Conservation (phyloP, 2,888 invertebrate genomes). For the Napeogenes inachia region DNA sequence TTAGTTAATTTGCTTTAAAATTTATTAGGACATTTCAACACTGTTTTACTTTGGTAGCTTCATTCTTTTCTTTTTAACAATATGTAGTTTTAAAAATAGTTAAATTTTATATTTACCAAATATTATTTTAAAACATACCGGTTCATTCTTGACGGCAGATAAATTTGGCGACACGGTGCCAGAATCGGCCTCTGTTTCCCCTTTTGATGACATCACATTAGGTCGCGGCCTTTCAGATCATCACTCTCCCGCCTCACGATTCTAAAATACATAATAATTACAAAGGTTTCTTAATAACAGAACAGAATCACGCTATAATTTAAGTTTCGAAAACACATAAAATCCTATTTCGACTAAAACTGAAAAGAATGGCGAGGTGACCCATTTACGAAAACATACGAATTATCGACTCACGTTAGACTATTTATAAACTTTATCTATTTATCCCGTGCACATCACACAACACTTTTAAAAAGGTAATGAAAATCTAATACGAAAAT, state of each 20-base stretch:
- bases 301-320: slow-evolving; percentile 29
- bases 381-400: slow-evolving; percentile 76
- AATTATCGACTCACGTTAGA: slow-evolving; percentile 68
- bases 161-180: slow-evolving; percentile 74
- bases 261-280: slow-evolving; percentile 48
- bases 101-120: background rate
- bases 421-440: slow-evolving; percentile 57
- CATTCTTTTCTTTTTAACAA: too few species aligned
- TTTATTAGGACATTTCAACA: too few species aligned
- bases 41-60: too few species aligned
- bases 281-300: slow-evolving; percentile 18
- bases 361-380: slow-evolving; percentile 75
- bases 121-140: slow-evolving; percentile 49
- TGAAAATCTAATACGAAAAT: slow-evolving; percentile 36
- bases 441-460: slow-evolving; percentile 43
- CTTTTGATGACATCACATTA: slow-evolving; percentile 78
- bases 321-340: slow-evolving; percentile 38
- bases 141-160: slow-evolving; percentile 69
- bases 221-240: slow-evolving; percentile 66
- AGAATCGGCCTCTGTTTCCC: slow-evolving; percentile 77
- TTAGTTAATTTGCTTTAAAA: too few species aligned
- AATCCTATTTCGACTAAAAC: slow-evolving; percentile 59
- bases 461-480: slow-evolving; percentile 27
- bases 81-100: too few species aligned
- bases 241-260: slow-evolving; percentile 71